Evolutionary conservation across 2,797 vertebrate species (phyloP).

Genomic region (Neoniphon sammara): DNA sequence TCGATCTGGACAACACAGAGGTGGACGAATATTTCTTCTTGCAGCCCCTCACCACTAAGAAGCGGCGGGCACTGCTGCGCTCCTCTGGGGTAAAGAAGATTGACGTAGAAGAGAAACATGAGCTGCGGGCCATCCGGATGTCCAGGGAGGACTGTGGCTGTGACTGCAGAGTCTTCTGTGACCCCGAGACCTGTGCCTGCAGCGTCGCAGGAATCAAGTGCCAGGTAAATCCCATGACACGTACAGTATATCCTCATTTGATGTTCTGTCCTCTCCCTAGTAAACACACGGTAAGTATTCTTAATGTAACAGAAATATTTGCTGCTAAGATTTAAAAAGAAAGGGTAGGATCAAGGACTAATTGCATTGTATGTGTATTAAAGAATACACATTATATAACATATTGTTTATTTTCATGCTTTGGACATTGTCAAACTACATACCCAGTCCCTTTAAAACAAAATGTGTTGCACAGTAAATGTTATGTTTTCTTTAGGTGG

Average conservation of each 20-base stretch:
- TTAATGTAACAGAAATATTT: not conserved
- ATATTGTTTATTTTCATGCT: not conserved
- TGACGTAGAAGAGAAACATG: conserved; percentile 97
- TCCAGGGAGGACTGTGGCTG: conserved; percentile 98
- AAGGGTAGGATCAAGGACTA: not conserved
- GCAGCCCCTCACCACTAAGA: conserved; percentile 97
- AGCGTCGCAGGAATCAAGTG: conserved; percentile 98
- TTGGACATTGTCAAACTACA: not conserved
- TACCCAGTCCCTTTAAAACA: not conserved
- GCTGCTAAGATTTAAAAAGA: not conserved
- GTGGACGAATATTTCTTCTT: conserved; percentile 99
- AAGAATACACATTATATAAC: not conserved
- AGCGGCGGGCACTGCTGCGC: conserved; percentile 91
- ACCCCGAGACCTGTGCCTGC: conserved; percentile 98
- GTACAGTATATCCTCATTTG: not conserved
- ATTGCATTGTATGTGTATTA: not conserved
- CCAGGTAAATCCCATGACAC: conserved; percentile 85
- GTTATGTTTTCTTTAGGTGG: conserved; percentile 87
- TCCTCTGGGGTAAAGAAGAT: conserved; percentile 98
- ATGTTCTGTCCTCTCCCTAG: not conserved
- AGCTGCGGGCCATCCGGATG: conserved; percentile 93
- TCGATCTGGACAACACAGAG: conserved; percentile 98
- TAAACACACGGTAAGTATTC: not conserved
- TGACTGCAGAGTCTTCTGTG: conserved; percentile 96
- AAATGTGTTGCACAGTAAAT: conserved; percentile 21